phyloP scores from a whole-genome alignment of 2,797 vertebrate species.

The Centropyge bicolor region DNA sequence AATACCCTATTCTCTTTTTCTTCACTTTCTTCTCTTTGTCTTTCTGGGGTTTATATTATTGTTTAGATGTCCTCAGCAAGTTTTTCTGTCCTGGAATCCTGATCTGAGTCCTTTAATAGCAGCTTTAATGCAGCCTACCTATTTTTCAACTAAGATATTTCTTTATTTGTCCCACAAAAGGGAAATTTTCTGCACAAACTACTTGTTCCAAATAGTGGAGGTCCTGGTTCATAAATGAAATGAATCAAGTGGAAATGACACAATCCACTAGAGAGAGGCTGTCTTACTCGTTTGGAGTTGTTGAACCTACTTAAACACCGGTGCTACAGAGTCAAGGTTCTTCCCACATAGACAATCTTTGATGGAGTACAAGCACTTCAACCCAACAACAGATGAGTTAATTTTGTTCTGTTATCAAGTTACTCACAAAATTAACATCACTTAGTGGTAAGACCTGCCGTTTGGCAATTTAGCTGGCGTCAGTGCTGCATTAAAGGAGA shows the following conservation, averaged over 20 bases:
- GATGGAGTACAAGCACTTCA: not conserved
- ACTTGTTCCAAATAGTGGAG: not conserved
- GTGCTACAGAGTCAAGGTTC: not conserved
- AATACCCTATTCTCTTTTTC: too few relatives aligned
- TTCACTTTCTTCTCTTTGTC: too few relatives aligned
- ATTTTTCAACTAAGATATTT: not conserved
- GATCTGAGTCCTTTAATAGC: too few relatives aligned
- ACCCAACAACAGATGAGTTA: not conserved
- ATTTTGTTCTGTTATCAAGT: not conserved
- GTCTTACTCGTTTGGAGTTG: not conserved
- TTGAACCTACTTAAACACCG: too few relatives aligned
- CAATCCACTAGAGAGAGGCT: not conserved
- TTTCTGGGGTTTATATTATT: not conserved
- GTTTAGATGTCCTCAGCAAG: not conserved
- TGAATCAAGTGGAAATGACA: not conserved
- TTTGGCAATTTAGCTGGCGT: not conserved
- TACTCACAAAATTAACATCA: not conserved
- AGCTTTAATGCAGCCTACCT: not conserved
- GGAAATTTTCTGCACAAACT: too few relatives aligned
- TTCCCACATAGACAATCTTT: not conserved
- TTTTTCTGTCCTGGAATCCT: not conserved
- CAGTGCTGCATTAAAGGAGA: not conserved
- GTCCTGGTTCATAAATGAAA: not conserved
- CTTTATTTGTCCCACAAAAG: too few relatives aligned
- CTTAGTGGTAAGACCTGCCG: not conserved